Conservation (phyloP, 2,797 vertebrate species). For the Microhierax caerulescens region DNA sequence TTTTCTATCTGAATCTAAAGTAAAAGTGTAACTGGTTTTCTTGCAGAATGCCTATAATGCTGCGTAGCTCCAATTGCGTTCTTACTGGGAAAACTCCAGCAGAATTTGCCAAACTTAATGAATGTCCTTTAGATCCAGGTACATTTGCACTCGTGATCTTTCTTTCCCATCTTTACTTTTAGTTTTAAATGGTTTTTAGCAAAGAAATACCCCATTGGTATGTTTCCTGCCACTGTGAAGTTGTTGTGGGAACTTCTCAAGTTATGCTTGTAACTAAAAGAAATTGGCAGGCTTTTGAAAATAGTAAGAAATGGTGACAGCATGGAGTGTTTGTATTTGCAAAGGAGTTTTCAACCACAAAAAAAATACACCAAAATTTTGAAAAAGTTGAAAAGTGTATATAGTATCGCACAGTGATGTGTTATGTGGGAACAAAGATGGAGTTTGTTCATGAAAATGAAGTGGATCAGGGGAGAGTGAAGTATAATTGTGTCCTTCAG, state of each 20-base stretch:
- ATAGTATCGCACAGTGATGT: background rate
- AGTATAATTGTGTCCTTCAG: background rate
- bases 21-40: background rate
- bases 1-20: background rate
- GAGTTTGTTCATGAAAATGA: background rate
- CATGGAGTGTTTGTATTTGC: background rate
- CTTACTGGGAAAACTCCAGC: slow-evolving; percentile 93
- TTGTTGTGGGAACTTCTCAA: background rate
- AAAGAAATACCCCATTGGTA: background rate
- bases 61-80: slow-evolving; percentile 96
- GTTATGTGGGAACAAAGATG: background rate
- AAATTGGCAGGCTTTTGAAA: background rate
- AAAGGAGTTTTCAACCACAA: background rate
- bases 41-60: slow-evolving; percentile 97
- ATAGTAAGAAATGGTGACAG: background rate
- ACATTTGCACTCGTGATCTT: background rate
- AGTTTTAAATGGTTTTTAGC: background rate
- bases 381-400: background rate
- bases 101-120: slow-evolving; percentile 94
- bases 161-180: background rate
- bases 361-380: background rate
- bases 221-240: background rate
- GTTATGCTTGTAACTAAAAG: background rate
- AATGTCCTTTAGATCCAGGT: slow-evolving; percentile 98
- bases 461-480: background rate